A percentile compares a stretch with the other conserved stretches of the same genome.
These are phyloP conservation scores for Lasioglossum albipes DNA, from an alignment of 1,140 invertebrate genomes.

Conservation along the genomic window DNA sequence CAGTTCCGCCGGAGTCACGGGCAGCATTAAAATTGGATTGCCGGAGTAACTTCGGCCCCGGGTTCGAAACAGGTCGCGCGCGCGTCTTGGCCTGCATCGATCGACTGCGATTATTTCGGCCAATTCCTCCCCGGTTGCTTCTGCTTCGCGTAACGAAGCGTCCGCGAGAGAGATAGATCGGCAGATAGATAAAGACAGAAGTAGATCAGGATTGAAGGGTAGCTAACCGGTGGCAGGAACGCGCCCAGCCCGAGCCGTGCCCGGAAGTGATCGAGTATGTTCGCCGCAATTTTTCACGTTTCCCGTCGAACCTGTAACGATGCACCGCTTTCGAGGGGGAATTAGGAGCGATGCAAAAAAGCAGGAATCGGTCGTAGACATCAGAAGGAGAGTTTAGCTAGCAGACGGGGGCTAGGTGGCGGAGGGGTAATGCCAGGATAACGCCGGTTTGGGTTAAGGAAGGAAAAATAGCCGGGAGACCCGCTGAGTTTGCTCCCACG, in stretches of 20 bases:
- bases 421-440: conserved; percentile 33
- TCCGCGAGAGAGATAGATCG: not conserved
- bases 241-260: not conserved
- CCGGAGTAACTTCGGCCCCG: conserved; percentile 3
- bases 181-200: no score
- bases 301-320: conserved; percentile 36
- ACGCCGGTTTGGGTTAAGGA: conserved; percentile 38
- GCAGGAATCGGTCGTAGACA: conserved; percentile 26
- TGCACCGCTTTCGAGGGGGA: conserved; percentile 32
- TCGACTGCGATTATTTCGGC: conserved; percentile 22
- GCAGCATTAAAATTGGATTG: conserved; percentile 24
- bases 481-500: conserved; percentile 62
- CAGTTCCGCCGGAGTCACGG: conserved; percentile 10
- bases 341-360: conserved; percentile 49
- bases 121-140: not conserved
- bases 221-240: not conserved
- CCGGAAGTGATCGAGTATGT: not conserved
- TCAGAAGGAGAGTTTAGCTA: conserved; percentile 10
- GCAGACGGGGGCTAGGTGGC: not conserved
- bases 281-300: conserved; percentile 43
- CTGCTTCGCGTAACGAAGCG: conserved; percentile 23
- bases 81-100: conserved; percentile 11
- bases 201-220: conserved; percentile 7
- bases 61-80: conserved; percentile 10
- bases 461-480: conserved; percentile 62